Evolutionary conservation across 2,888 invertebrate species (phyloP), one percentile per base, ranked within the genome.

Genomic region (Drosophila multiciliata): DNA sequence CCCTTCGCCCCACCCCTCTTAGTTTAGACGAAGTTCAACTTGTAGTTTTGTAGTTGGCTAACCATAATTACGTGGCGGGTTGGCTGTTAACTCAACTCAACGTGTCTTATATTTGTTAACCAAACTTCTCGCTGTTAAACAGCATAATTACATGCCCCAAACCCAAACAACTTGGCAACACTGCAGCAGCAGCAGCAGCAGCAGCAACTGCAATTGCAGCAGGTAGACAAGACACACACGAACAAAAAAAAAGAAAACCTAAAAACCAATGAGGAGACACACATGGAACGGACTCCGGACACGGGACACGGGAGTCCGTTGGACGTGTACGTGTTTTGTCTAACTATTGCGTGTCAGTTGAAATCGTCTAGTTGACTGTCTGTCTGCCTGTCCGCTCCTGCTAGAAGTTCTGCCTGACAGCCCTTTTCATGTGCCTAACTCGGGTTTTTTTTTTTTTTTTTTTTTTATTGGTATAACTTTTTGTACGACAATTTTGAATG

Each of bases 271-370:
- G 50, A 17, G 4, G 4, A 23, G 26, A 48, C 26, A 26, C 26
- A 15, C 48, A 49, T 20, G 20, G 45, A 23, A 7, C 23, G 45
- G 50, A 52, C 52, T 9, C 15, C 48, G 15, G 45, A 48, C 49
- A 9, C 7, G 20, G 23, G 71, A 55, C 63, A 45, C 66, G 33
- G 53, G 66, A 29, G 29, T 29, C 29, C 29, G 6, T 2, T 29
- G 55, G 61, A 75, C 61, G 49, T 29, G 8, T 72, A 59, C 60
- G 33, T 63, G 67, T 80, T 68, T 57, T 42, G 71, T 73, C 70
- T 84, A 88, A 87, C 84, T 77, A 82, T 85, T 85, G 87, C 85
- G 89, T 85, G 85, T 87, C 89, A 86, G 83, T 74, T 69, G 58
- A 63, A 42, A 55, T 72, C 35, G 72, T 78, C 78, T 81, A 79